Conservation (phyloP, 2,113 vertebrate species). For the Rhipidura dahli region DNA sequence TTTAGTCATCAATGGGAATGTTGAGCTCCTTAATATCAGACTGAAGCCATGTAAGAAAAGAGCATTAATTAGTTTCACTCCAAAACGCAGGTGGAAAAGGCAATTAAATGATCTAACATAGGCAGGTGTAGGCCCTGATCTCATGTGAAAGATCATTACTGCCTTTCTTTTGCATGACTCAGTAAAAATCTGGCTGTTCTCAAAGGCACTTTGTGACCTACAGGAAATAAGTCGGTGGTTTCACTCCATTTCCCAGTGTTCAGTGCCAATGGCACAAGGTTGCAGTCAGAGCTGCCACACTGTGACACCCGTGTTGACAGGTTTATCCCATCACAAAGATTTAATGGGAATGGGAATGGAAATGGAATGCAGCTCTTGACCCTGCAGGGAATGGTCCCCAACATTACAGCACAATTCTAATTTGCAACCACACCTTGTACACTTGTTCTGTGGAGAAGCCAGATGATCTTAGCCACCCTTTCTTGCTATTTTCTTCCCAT, state of each 20-base stretch:
- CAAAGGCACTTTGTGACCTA: not conserved
- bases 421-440: not conserved
- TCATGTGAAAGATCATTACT: conserved; percentile 21
- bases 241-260: not conserved
- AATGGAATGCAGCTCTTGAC: not conserved
- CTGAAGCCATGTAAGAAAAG: conserved; percentile 62
- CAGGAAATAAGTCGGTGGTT: not conserved
- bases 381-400: not conserved
- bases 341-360: not conserved
- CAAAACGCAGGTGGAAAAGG: conserved; percentile 22
- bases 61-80: conserved; percentile 50
- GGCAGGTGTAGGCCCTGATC: conserved; percentile 1
- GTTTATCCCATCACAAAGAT: not conserved
- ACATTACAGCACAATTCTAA: rapidly evolving
- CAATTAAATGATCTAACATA: conserved; percentile 38
- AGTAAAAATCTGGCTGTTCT: not conserved
- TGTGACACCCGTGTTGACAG: not conserved
- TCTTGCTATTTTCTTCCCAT: not conserved
- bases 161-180: not conserved
- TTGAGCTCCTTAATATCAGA: conserved; percentile 52
- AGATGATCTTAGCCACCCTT: not conserved
- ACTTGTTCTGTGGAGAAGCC: not conserved
- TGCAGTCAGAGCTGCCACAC: not conserved
- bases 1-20: conserved; percentile 56
- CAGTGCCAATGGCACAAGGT: not conserved